phyloP scores from a whole-genome alignment of 2,113 vertebrate species.

The Sciurus niger region DNA sequence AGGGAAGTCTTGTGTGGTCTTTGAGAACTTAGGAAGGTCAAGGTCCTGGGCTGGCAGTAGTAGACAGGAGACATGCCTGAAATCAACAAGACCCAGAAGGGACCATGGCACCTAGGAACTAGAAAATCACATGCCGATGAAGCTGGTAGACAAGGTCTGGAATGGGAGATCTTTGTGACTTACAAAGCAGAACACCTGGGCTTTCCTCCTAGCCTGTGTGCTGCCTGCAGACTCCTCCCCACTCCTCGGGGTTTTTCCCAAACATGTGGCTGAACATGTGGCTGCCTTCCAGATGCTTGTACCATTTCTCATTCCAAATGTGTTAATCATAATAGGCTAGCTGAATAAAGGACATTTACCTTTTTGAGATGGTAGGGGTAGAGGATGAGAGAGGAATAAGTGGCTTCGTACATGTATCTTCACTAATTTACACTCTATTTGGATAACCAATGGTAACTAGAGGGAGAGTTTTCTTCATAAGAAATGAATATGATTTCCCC shows the following conservation, averaged over 20 bases:
- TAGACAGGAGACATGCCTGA: neutral
- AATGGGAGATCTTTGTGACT: neutral
- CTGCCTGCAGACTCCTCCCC: neutral
- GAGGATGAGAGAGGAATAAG: neutral
- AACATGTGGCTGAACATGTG: fast-evolving
- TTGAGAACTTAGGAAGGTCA: neutral
- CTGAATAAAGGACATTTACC: neutral
- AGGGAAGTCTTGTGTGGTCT: neutral
- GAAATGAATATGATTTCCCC: neutral
- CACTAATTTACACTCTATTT: neutral
- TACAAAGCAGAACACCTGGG: neutral
- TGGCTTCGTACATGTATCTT: neutral
- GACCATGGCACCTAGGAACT: too few relatives aligned
- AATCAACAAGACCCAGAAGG: neutral
- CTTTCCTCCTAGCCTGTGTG: neutral
- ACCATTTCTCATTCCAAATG: neutral
- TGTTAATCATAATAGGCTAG: neutral
- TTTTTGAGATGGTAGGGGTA: neutral
- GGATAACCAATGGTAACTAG: neutral
- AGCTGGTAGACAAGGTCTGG: neutral
- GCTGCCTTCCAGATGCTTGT: fast-evolving
- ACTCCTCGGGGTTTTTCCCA: neutral
- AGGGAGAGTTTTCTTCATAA: neutral
- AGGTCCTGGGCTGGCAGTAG: neutral
- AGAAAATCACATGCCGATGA: neutral